A percentile compares a stretch with the other conserved stretches of the same genome.
Conservation (phyloP, 2,113 vertebrate species). For the Calypte anna region DNA sequence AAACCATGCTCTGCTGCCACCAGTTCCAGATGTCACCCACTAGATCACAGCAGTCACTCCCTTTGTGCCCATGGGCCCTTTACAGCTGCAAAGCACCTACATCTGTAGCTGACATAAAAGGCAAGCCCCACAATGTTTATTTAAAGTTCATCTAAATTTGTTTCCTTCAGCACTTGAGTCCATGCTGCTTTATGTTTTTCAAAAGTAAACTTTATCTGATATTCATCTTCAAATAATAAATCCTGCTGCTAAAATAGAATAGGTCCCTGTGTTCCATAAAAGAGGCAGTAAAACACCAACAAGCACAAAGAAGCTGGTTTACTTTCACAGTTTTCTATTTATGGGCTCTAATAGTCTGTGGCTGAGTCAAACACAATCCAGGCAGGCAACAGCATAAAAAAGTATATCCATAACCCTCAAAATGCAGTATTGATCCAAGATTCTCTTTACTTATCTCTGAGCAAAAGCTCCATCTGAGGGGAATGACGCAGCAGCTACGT, state of each 20-base stretch:
- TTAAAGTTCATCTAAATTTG: neutral
- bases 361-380: neutral
- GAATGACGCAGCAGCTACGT: neutral
- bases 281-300: neutral
- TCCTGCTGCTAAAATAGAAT: slow-evolving; percentile 2
- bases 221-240: slow-evolving; percentile 41
- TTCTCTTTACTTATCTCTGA: neutral
- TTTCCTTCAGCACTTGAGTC: neutral
- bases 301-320: neutral
- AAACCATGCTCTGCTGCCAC: neutral
- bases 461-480: neutral
- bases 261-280: neutral
- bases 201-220: slow-evolving; percentile 27
- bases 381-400: neutral
- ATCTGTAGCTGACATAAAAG: neutral
- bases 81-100: neutral
- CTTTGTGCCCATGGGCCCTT: neutral
- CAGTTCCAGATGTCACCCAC: neutral
- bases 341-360: neutral
- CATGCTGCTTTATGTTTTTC: neutral
- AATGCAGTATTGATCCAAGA: neutral
- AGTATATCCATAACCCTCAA: neutral
- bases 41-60: neutral
- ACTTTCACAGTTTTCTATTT: slow-evolving; percentile 7
- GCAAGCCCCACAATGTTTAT: neutral